These are phyloP conservation scores for Puffinus mauretanicus DNA, from an alignment of 2,113 vertebrate genomes.

Conservation along the genomic window DNA sequence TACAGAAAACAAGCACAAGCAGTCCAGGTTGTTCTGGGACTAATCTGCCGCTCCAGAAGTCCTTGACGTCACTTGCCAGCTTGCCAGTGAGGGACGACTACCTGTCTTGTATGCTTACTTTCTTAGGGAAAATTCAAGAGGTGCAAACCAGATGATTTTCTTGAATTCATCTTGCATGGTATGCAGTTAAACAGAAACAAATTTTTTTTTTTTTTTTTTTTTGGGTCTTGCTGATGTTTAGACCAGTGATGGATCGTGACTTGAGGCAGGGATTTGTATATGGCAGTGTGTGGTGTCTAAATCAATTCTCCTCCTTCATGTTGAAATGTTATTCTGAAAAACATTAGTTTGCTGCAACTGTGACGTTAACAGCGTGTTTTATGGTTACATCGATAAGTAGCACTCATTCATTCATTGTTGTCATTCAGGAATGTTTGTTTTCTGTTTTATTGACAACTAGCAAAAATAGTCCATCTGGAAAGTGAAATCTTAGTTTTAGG, in stretches of 20 bases:
- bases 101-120: neutral
- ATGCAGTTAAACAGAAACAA: neutral
- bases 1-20: neutral
- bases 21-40: neutral
- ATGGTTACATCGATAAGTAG: neutral
- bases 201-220: neutral
- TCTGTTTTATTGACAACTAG: neutral
- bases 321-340: neutral
- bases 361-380: neutral
- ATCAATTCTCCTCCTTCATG: neutral
- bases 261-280: neutral
- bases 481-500: neutral
- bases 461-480: neutral
- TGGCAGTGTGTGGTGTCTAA: neutral
- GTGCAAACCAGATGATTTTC: neutral
- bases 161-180: neutral
- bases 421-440: neutral
- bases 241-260: neutral
- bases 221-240: neutral
- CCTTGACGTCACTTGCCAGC: neutral
- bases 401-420: neutral
- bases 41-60: neutral
- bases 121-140: neutral
- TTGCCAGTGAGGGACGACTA: neutral
- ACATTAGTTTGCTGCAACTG: neutral